These are phyloP conservation scores for Excalfactoria chinensis DNA, from an alignment of 2,113 vertebrate genomes.

Conservation along the genomic window DNA sequence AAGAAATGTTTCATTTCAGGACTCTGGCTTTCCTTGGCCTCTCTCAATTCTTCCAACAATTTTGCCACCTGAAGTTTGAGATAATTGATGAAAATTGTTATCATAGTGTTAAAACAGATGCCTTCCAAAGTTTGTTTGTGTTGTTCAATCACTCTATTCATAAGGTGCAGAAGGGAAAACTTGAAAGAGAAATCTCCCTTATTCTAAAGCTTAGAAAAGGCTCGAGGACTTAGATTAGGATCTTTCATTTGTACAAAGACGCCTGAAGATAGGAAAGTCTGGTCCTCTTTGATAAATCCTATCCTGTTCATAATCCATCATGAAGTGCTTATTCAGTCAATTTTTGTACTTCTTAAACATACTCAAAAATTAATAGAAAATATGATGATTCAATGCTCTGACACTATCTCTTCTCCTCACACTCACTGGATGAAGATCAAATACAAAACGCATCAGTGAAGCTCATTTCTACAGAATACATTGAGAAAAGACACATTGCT, in stretches of 20 bases:
- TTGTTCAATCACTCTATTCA: not conserved
- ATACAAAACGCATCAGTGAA: not conserved
- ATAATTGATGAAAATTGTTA: not conserved
- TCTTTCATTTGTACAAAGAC: not conserved
- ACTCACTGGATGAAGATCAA: not conserved
- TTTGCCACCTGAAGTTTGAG: conserved; percentile 81
- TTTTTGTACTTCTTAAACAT: not conserved
- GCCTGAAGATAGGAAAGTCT: not conserved
- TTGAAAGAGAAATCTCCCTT: not conserved
- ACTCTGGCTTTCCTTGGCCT: conserved; percentile 88
- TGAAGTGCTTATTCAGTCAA: not conserved
- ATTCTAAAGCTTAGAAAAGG: not conserved
- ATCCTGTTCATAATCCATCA: not conserved
- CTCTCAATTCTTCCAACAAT: conserved; percentile 88
- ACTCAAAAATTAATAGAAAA: not conserved
- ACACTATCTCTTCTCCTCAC: not conserved
- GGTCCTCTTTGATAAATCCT: not conserved
- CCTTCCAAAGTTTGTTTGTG: not conserved
- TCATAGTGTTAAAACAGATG: not conserved
- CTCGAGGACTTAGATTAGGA: not conserved
- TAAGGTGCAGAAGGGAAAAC: not conserved
- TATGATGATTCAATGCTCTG: not conserved
- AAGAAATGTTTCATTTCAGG: conserved; percentile 89
- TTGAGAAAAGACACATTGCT: not conserved
- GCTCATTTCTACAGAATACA: not conserved